Conservation (phyloP, 2,888 invertebrate genomes). For the Dasysyrphus tricinctus region DNA sequence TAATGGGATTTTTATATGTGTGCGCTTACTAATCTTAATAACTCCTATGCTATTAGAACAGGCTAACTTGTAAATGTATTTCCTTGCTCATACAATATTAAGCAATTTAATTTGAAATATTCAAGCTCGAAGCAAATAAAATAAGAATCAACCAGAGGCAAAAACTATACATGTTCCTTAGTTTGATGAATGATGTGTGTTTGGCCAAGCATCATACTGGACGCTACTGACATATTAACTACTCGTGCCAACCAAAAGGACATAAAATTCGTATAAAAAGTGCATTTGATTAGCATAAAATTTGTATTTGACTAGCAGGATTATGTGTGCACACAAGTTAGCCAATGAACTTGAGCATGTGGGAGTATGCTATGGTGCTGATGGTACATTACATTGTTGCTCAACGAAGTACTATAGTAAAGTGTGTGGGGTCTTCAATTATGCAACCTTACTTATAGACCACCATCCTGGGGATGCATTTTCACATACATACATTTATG, state of each 20-base stretch:
- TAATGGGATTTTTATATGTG: no score
- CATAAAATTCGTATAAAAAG: conserved; percentile 39
- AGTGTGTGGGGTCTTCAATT: conserved; percentile 6
- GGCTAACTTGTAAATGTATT: no score
- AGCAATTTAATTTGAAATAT: background rate
- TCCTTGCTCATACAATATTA: no score
- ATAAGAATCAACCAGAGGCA: background rate
- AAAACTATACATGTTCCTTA: background rate
- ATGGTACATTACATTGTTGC: background rate
- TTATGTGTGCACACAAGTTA: conserved; percentile 25
- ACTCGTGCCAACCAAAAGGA: background rate
- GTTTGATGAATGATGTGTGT: background rate
- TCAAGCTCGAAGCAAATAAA: background rate
- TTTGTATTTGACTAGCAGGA: conserved; percentile 26
- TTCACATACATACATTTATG: background rate
- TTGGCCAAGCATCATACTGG: background rate
- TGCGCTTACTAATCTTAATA: no score
- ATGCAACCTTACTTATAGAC: conserved; percentile 22
- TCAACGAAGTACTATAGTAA: background rate
- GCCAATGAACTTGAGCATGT: conserved; percentile 23
- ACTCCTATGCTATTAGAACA: no score
- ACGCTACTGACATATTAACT: background rate
- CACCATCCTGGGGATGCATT: background rate
- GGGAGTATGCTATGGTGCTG: background rate
- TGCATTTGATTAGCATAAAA: conserved; percentile 55